These are phyloP conservation scores for Muscidifurax raptorellus DNA, from an alignment of 1,140 invertebrate species.

Conservation along the genomic window DNA sequence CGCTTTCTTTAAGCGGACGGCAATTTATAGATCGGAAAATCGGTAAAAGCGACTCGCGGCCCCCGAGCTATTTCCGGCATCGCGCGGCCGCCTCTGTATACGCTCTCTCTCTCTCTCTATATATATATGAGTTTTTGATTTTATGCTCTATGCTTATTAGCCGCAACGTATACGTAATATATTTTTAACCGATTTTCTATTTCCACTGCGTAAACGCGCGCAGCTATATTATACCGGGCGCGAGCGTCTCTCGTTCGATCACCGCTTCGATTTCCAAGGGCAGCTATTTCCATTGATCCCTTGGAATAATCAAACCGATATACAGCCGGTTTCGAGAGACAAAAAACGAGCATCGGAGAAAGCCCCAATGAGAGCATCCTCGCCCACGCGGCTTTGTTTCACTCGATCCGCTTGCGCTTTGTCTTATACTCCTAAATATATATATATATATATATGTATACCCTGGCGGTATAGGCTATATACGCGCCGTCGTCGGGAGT, in stretches of 20 bases:
- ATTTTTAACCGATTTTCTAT: background rate
- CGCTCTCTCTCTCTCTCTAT: too few species aligned
- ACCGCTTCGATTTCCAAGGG: background rate
- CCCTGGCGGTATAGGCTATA: background rate
- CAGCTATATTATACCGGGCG: too few species aligned
- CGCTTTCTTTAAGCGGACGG: background rate
- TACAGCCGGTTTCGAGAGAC: background rate
- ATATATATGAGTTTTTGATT: slow-evolving; percentile 33
- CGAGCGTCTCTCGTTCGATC: slow-evolving; percentile 32
- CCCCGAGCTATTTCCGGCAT: slow-evolving; percentile 19
- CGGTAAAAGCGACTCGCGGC: too few species aligned
- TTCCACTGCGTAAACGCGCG: too few species aligned
- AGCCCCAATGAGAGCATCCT: background rate
- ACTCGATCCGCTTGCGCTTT: slow-evolving; percentile 18
- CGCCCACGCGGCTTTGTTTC: slow-evolving; percentile 38
- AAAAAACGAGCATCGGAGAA: background rate
- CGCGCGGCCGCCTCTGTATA: too few species aligned
- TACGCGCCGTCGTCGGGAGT: too few species aligned
- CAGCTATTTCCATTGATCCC: slow-evolving; percentile 34
- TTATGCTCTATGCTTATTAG: background rate
- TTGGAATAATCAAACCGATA: too few species aligned
- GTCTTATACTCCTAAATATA: too few species aligned
- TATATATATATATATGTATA: too few species aligned
- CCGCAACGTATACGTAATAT: background rate
- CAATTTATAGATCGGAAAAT: slow-evolving; percentile 48